These are phyloP conservation scores for Bombyx mandarina DNA, from an alignment of 1,140 invertebrate genomes.

Conservation along the genomic window DNA sequence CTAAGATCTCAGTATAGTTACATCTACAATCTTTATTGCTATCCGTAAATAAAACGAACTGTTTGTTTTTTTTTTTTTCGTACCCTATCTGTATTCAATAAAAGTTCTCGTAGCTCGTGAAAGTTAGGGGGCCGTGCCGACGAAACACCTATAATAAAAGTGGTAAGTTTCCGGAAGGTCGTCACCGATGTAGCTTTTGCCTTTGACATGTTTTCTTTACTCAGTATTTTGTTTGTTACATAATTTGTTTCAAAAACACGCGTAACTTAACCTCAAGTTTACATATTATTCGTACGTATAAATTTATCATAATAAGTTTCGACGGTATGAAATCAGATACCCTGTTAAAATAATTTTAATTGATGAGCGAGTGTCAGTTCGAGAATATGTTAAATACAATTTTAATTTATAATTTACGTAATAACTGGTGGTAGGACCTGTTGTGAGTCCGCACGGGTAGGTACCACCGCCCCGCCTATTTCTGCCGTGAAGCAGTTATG, in stretches of 20 bases:
- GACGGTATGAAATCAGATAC: too few relatives aligned
- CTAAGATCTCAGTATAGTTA: too few relatives aligned
- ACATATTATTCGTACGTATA: not conserved
- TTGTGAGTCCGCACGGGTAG: too few relatives aligned
- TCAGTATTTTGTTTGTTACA: slow-evolving; percentile 4
- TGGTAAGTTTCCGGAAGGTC: slow-evolving; percentile 16
- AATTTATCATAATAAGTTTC: too few relatives aligned
- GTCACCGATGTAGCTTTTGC: slow-evolving; percentile 14
- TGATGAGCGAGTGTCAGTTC: too few relatives aligned
- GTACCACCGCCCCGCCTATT: too few relatives aligned
- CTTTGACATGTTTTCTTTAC: slow-evolving; percentile 13
- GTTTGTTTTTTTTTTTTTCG: not conserved
- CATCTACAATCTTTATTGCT: not conserved
- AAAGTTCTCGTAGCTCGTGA: slow-evolving; percentile 2
- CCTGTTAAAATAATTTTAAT: too few relatives aligned
- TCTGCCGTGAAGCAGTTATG: too few relatives aligned
- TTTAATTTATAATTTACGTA: too few relatives aligned
- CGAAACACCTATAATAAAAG: slow-evolving; percentile 16
- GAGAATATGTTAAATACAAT: too few relatives aligned
- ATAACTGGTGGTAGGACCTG: too few relatives aligned
- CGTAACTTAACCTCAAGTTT: not conserved
- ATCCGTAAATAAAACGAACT: slow-evolving; percentile 4
- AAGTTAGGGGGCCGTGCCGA: slow-evolving; percentile 8
- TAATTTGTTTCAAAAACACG: slow-evolving; percentile 1
- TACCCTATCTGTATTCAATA: slow-evolving; percentile 5